Evolutionary conservation across 2,113 vertebrate species (phyloP).

Genomic region (Ifrita kowaldi): DNA sequence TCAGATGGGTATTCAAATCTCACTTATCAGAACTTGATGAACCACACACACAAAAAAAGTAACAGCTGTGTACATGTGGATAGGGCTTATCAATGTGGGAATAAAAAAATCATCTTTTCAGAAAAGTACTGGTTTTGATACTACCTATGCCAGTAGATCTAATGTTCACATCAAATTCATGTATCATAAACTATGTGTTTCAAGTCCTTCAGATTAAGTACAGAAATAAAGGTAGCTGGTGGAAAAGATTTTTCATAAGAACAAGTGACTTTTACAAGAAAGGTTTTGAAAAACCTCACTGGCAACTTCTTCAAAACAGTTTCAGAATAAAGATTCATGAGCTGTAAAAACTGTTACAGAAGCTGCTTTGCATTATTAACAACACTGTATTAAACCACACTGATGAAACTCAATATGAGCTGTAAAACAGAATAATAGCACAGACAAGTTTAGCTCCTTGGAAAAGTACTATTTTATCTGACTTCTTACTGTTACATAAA

Average conservation of each 20-base stretch:
- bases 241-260: neutral
- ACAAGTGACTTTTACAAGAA: neutral
- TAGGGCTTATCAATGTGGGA: neutral
- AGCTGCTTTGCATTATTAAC: neutral
- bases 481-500: neutral
- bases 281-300: neutral
- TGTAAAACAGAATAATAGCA: neutral
- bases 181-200: slow-evolving; percentile 3
- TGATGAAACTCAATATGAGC: neutral
- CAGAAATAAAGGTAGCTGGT: neutral
- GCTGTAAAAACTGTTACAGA: neutral
- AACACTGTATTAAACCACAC: neutral
- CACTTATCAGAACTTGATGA: slow-evolving; percentile 13
- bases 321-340: slow-evolving; percentile 15
- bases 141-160: neutral
- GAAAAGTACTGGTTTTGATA: neutral
- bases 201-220: neutral
- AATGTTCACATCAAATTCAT: neutral
- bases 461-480: neutral
- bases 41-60: neutral
- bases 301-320: neutral
- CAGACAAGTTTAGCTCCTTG: neutral
- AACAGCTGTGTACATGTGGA: neutral
- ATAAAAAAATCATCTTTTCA: slow-evolving; percentile 8
- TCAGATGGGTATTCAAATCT: neutral